Evolutionary conservation across 2,797 vertebrate genomes (phyloP), one percentile per base, ranked within the genome.

Genomic region (Catostomus latipinnis): DNA sequence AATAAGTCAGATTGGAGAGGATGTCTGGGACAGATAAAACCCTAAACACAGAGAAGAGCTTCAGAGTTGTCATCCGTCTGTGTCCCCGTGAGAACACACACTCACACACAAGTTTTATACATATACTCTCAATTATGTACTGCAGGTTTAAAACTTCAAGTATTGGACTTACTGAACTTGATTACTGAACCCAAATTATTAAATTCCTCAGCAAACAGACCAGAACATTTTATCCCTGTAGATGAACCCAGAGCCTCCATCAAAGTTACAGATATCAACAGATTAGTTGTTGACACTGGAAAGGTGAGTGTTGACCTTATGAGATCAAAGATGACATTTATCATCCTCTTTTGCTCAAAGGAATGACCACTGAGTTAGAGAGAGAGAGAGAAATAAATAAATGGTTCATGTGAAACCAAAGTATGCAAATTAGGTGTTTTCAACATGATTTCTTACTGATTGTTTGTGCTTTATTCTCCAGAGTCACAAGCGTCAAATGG

Each of bases 401-500:
- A 14, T 14, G 14, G 22, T 62, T 22, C 9, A 57, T 46, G 54
- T 71, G 9, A 48, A 58, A 58, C 69, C 34, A 71, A 74, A 49
- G n/a, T 75, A 45, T 57, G 34, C 71, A 58, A 60, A 56, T 43
- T 6, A 66, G 56, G 9, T 66, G 50, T 74, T 65, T 68, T 10
- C 10, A 22, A 52, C 45, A 16, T 2, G 5, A 18, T 3, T 14
- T 65, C 34, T 34, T 34, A 34, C 34, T 34, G 34, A 34, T 56
- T 74, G 10, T 57, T 8, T 74, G 7, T 67, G 12, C 54, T 62
- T 46, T 61, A 16, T 49, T 72, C 46, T 66, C 13, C 50, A 90
- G 89, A 85, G 83, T 52, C 88, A 88, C 74, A 85, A 84, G 52
- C 74, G 77, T 16, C 87, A 89, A 6, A 70, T 90, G 81, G 82